Evolutionary conservation across 2,888 invertebrate genomes (phyloP), one percentile per base, ranked within the genome.

Genomic region (Aleiodes testaceus): DNA sequence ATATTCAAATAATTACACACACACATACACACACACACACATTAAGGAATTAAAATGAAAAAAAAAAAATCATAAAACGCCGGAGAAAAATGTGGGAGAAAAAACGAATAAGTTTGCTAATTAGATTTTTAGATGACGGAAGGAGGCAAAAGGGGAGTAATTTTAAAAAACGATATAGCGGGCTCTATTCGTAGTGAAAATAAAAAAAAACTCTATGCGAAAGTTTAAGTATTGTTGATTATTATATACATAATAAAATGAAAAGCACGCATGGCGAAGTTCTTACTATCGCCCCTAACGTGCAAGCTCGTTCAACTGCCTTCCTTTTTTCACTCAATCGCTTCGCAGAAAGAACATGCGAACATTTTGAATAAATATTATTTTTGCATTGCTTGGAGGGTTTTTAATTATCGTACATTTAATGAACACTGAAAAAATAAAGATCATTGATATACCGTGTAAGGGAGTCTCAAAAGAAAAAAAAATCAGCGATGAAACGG

Each of bases 141-240:
- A 79, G 77, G 78, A 78, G 66, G 36, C 49, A 61, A 12, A 61
- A 44, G 52, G 36, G 36, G 20, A 18, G 11, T 2, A 26, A 26
- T 26, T 26, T 26, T 5, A 53, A 67, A 45, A 59, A 78, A 84
- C 80, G 83, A 85, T 79, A 82, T 84, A 84, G 84, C 81, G 83
- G 85, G 84, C 84, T 84, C 84, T 85, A 85, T 85, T 75, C 81
- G 82, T 85, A 85, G 83, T 83, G 84, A 79, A 22, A 22, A 26
- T 26, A 26, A 26, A 26, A 79, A 76, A 75, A 73, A 73, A 68
- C 72, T 74, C 72, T 76, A 76, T 75, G 76, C 77, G 78, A 79
- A 80, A 79, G 78, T 80, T 80, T 78, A 79, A 71, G 79, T 66
- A 75, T 75, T 76, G 79, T 80, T 80, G 75, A 75, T 76, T 42